phyloP scores from a whole-genome alignment of 37 sponge, comb jelly and placozoan species.

The Halisarca cf. caerulea region DNA sequence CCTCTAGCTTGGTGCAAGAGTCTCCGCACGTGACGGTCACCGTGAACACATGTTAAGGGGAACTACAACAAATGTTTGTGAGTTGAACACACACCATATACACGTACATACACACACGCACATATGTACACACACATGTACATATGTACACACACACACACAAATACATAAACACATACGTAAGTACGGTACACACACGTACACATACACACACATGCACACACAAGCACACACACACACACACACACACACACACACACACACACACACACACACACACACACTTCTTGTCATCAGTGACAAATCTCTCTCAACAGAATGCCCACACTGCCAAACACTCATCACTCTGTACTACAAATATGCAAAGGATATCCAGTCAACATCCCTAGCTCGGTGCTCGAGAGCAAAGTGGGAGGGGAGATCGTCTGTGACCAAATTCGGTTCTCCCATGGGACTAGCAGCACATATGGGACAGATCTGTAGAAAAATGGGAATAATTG shows the following conservation, averaged over 20 bases:
- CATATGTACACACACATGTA: not conserved
- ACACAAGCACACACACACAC: too few relatives aligned
- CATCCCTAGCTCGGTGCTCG: conserved; percentile 68
- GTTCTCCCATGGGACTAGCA: conserved; percentile 76
- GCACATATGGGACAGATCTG: conserved; percentile 94
- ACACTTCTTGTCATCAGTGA: too few relatives aligned
- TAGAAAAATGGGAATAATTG: not conserved
- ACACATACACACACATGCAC: too few relatives aligned
- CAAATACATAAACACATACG: too few relatives aligned
- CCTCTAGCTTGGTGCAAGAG: conserved; percentile 19
- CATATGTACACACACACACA: too few relatives aligned
- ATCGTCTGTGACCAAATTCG: conserved; percentile 80
- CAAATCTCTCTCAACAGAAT: too few relatives aligned
- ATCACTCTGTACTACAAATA: too few relatives aligned
- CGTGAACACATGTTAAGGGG: not conserved
- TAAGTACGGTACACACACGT: too few relatives aligned
- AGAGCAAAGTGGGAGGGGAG: conserved; percentile 83
- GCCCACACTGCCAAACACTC: too few relatives aligned
- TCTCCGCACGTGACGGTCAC: conserved; percentile 32
- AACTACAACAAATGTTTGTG: not conserved
- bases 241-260: too few relatives aligned
- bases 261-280: too few relatives aligned
- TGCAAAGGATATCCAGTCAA: conserved; percentile 37
- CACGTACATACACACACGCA: not conserved
- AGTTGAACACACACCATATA: too few relatives aligned